Evolutionary conservation across 2,797 vertebrate genomes (phyloP).

Genomic region (Megalops cyprinoides): DNA sequence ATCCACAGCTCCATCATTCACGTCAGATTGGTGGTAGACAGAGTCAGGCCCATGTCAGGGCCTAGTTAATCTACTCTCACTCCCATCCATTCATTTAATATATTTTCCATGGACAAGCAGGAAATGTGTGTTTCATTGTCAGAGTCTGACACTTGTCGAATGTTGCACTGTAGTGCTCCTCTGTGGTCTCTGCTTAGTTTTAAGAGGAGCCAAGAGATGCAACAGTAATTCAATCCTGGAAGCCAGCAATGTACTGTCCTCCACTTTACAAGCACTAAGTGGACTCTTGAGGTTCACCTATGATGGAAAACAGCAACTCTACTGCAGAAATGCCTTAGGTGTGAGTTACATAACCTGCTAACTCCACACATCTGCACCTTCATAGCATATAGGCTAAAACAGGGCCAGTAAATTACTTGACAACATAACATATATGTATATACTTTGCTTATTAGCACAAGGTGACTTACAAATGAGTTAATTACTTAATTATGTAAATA

Average conservation of each 20-base stretch:
- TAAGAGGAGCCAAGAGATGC: conserved; percentile 10
- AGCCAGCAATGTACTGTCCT: not conserved
- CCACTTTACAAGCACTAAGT: not conserved
- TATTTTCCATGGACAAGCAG: not conserved
- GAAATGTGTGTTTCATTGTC: not conserved
- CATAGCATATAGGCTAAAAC: too few species aligned
- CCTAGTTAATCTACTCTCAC: not conserved
- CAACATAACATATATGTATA: not conserved
- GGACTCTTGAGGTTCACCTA: not conserved
- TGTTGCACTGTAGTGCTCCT: not conserved
- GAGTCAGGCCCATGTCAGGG: not conserved
- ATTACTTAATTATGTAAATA: too few species aligned
- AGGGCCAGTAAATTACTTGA: not conserved
- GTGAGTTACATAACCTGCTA: not conserved
- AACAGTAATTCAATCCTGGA: conserved; percentile 1
- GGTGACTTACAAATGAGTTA: too few species aligned
- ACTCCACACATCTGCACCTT: not conserved
- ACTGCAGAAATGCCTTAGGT: not conserved
- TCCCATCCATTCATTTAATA: not conserved
- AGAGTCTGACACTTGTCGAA: not conserved
- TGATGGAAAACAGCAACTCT: not conserved
- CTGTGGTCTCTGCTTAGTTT: not conserved
- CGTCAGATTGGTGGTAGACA: not conserved
- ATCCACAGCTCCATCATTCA: not conserved
- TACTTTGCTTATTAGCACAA: too few species aligned